Evolutionary conservation across 2,797 vertebrate genomes (phyloP).

Genomic region (Gouania willdenowi): DNA sequence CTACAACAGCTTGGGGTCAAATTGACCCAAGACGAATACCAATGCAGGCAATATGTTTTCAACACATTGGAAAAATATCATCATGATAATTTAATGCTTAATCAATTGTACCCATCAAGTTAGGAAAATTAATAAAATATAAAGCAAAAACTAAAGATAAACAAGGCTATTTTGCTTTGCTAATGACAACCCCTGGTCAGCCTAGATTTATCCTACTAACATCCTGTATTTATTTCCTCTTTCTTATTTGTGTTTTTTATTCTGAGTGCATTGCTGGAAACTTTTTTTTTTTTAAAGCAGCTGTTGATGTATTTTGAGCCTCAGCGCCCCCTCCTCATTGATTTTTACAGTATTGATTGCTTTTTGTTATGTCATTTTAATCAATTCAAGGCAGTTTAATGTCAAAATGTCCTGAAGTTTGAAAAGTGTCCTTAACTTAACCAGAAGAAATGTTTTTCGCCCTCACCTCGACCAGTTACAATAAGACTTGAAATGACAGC

Average conservation of each 20-base stretch:
- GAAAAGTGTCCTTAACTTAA: too few species aligned
- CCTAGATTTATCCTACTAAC: slow-evolving; percentile 1
- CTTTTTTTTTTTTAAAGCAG: background rate
- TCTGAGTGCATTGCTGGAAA: background rate
- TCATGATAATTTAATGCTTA: too few species aligned
- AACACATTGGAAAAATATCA: too few species aligned
- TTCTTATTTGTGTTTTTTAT: background rate
- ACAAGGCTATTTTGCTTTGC: background rate
- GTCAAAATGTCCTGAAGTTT: background rate
- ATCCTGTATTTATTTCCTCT: background rate
- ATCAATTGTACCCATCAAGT: too few species aligned
- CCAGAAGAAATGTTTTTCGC: too few species aligned
- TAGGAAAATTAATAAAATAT: too few species aligned
- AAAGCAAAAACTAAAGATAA: too few species aligned
- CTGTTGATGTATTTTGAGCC: background rate
- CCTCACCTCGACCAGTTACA: too few species aligned
- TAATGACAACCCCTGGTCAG: background rate
- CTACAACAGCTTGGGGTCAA: too few species aligned
- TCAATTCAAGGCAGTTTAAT: background rate
- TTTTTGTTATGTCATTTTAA: slow-evolving; percentile 2
- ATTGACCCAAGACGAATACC: too few species aligned
- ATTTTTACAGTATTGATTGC: background rate
- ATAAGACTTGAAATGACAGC: background rate
- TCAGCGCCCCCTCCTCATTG: background rate
- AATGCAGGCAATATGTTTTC: too few species aligned